Conservation (phyloP, 1,140 invertebrate species). For the Danaus plexippus region DNA sequence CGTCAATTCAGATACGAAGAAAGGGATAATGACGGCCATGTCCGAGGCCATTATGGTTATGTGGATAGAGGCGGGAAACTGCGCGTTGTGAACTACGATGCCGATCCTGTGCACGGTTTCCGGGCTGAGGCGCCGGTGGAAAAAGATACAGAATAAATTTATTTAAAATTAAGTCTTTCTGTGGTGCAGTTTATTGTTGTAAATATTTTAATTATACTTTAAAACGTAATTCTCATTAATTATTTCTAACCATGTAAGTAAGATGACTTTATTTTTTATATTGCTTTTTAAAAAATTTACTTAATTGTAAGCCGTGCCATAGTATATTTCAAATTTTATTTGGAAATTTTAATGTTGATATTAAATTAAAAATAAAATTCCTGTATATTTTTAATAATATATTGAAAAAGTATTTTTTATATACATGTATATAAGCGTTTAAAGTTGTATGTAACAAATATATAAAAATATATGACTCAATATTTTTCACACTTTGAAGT, state of each 20-base stretch:
- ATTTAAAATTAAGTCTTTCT: not conserved
- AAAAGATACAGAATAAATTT: constrained; percentile 25
- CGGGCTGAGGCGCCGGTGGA: constrained; percentile 68
- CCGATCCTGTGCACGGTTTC: constrained; percentile 81
- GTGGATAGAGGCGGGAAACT: constrained; percentile 85
- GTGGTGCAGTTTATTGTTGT: no score
- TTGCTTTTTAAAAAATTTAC: not conserved
- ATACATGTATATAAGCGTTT: no score
- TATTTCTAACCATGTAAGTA: not conserved
- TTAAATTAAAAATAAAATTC: constrained; percentile 3
- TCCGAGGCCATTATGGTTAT: constrained; percentile 88
- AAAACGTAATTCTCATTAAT: not conserved
- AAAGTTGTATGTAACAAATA: no score
- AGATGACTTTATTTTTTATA: no score
- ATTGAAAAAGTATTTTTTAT: no score
- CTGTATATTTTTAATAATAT: not conserved
- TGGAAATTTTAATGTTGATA: not conserved
- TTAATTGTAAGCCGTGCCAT: constrained; percentile 1
- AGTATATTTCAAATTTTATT: not conserved
- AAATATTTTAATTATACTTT: no score
- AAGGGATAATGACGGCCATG: constrained; percentile 80
- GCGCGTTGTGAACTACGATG: constrained; percentile 83
- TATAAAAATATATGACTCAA: no score
- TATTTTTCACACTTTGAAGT: no score
- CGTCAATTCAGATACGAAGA: constrained; percentile 88